Conservation (phyloP, 2,113 vertebrate genomes). For the Phalacrocorax pelagicus region DNA sequence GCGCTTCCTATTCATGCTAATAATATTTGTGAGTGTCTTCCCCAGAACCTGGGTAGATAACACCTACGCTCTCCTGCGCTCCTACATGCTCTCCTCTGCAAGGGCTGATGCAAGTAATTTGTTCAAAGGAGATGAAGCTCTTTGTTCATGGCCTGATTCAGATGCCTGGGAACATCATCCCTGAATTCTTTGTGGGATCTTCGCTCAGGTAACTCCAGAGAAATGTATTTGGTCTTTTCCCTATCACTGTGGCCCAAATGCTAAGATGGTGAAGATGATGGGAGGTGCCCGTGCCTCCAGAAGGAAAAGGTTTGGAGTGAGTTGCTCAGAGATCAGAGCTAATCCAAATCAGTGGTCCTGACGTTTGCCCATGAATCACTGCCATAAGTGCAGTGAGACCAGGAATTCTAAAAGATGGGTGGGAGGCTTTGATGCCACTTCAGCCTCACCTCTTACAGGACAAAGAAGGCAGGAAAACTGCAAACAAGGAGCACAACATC, state of each 20-base stretch:
- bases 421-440: not conserved
- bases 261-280: not conserved
- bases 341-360: not conserved
- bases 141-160: not conserved
- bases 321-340: not conserved
- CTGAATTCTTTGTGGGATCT: not conserved
- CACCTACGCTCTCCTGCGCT: not conserved
- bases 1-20: constrained; percentile 37
- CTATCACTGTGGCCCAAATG: fast-evolving
- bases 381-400: not conserved
- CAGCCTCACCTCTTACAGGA: not conserved
- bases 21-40: constrained; percentile 58
- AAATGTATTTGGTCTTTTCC: not conserved
- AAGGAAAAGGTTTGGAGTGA: not conserved
- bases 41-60: constrained; percentile 39
- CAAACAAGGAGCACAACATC: not conserved
- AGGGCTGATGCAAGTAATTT: not conserved
- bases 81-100: constrained; percentile 6
- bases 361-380: not conserved
- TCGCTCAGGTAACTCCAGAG: not conserved
- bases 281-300: not conserved
- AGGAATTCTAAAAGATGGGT: not conserved
- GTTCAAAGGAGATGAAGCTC: not conserved
- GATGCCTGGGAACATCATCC: not conserved
- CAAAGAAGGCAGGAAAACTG: not conserved